These are phyloP conservation scores for Rhizomys pruinosus DNA, from an alignment of 2,113 vertebrate genomes.

Conservation along the genomic window DNA sequence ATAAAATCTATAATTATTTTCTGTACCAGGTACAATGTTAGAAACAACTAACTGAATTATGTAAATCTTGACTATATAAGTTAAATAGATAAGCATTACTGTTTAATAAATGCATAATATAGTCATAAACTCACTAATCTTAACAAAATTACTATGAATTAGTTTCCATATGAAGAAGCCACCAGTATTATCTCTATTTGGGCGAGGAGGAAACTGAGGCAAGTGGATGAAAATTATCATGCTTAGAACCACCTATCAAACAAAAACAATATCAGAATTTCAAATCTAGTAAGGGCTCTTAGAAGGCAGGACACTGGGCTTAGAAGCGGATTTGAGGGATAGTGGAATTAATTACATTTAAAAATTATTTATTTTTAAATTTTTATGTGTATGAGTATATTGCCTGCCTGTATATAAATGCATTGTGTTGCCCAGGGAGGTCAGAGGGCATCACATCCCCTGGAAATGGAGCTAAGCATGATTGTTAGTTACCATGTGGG, in stretches of 20 bases:
- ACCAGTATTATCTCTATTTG: background rate
- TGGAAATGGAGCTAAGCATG: no score
- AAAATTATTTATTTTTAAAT: background rate
- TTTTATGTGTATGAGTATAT: background rate
- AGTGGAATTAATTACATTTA: no score
- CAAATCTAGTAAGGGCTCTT: no score
- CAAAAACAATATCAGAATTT: background rate
- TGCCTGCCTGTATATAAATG: background rate
- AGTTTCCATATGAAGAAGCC: background rate
- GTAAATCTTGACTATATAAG: background rate
- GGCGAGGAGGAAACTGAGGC: background rate
- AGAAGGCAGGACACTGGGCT: no score
- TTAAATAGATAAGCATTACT: background rate
- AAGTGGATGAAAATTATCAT: background rate
- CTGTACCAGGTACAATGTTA: background rate
- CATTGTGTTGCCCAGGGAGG: background rate
- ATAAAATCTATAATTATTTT: background rate
- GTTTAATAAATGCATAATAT: background rate
- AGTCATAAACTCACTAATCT: background rate
- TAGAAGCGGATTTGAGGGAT: no score
- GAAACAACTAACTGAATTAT: background rate
- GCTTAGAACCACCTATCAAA: background rate
- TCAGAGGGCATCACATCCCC: background rate
- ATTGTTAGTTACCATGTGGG: background rate
- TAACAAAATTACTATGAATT: background rate